Conservation (phyloP, 2,888 invertebrate species). For the Sesia bembeciformis region DNA sequence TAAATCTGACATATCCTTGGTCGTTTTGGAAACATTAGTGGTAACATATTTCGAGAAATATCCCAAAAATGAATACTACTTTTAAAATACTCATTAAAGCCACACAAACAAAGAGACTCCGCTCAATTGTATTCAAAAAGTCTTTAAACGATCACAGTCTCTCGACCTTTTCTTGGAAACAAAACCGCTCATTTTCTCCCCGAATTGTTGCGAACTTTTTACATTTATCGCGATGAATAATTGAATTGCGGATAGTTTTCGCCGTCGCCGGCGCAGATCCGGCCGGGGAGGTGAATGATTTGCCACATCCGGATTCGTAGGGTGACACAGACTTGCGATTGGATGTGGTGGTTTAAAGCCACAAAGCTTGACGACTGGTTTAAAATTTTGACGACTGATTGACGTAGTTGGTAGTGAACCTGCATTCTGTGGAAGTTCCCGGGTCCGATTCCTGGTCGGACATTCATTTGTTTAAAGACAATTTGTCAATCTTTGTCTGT, state of each 20-base stretch:
- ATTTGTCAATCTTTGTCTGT: no score
- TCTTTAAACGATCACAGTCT: background rate
- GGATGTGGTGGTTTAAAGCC: background rate
- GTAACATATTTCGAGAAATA: no score
- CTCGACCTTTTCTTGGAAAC: background rate
- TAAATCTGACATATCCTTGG: no score
- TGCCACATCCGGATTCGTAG: conserved; percentile 47
- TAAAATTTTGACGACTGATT: no score
- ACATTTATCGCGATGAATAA: conserved; percentile 27
- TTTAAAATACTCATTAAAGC: background rate
- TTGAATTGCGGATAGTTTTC: conserved; percentile 35
- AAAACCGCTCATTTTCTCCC: background rate
- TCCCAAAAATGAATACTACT: no score
- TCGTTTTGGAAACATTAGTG: no score
- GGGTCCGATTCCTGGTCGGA: no score
- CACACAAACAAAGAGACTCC: background rate
- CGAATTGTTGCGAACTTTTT: background rate
- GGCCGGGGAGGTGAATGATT: conserved; percentile 52
- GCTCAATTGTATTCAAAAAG: background rate
- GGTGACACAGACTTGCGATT: conserved; percentile 2
- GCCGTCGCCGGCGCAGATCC: conserved; percentile 48
- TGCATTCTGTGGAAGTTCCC: no score
- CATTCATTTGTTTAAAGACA: no score
- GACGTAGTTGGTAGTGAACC: no score
- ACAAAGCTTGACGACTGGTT: no score